Conservation (phyloP, 1,140 invertebrate species). For the Leptinotarsa texana region DNA sequence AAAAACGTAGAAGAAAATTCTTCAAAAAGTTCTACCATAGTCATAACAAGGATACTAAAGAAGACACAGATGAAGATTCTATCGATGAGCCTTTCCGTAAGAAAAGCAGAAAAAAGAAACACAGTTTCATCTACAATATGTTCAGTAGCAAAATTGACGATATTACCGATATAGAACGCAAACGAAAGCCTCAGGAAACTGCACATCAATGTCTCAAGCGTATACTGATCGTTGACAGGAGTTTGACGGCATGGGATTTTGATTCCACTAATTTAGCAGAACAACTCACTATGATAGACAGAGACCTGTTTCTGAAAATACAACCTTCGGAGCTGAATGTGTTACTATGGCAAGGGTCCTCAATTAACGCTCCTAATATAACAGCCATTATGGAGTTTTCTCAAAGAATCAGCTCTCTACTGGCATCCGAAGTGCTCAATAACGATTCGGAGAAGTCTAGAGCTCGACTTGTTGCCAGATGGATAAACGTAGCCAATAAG, state of each 20-base stretch:
- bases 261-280: conserved; percentile 58
- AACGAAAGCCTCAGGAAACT: conserved; percentile 38
- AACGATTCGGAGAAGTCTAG: conserved; percentile 54
- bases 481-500: conserved; percentile 61
- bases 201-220: conserved; percentile 45
- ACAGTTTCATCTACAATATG: conserved; percentile 32
- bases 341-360: conserved; percentile 55
- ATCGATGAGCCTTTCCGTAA: conserved; percentile 13
- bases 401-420: conserved; percentile 59
- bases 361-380: conserved; percentile 60
- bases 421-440: conserved; percentile 58
- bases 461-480: conserved; percentile 58
- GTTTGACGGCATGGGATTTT: conserved; percentile 59
- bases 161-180: not conserved
- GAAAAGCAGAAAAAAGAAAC: conserved; percentile 30
- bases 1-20: conserved; percentile 24
- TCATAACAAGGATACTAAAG: conserved; percentile 14
- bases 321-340: conserved; percentile 55
- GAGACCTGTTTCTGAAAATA: conserved; percentile 60
- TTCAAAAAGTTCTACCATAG: conserved; percentile 28
- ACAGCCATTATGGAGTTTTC: conserved; percentile 60
- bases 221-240: conserved; percentile 54
- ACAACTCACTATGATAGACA: conserved; percentile 61
- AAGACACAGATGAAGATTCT: conserved; percentile 31
- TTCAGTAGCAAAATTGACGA: conserved; percentile 19